Conservation (phyloP, 1,140 invertebrate genomes). For the Ctenoplectra terminalis region DNA sequence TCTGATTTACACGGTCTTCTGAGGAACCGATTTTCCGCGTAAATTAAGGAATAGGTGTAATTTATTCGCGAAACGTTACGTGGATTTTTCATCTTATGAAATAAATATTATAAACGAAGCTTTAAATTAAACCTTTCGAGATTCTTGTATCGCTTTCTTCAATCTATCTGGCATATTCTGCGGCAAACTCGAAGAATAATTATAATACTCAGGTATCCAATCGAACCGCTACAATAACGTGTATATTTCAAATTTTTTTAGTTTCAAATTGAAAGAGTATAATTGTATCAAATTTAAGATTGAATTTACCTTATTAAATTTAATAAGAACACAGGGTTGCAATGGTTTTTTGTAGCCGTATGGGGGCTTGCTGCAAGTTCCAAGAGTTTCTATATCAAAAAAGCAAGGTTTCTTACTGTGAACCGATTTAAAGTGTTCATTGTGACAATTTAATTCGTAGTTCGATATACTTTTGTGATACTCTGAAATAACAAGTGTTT, state of each 20-base stretch:
- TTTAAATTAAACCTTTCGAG: slow-evolving; percentile 54
- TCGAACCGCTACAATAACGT: slow-evolving; percentile 84
- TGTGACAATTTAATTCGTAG: slow-evolving; percentile 56
- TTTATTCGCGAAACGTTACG: no score
- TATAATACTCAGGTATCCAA: slow-evolving; percentile 89
- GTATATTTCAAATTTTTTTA: slow-evolving; percentile 4
- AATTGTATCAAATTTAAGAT: not conserved
- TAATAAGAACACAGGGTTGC: slow-evolving; percentile 91
- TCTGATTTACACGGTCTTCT: no score
- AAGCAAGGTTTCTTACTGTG: slow-evolving; percentile 64
- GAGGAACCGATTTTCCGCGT: no score
- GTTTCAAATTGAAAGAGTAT: not conserved
- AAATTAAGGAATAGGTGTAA: no score
- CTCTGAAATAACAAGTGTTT: slow-evolving; percentile 52
- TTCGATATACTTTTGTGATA: slow-evolving; percentile 59
- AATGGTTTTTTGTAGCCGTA: slow-evolving; percentile 87
- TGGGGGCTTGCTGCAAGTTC: slow-evolving; percentile 64
- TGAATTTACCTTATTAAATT: slow-evolving; percentile 89
- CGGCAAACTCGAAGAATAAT: slow-evolving; percentile 84
- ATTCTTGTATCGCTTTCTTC: slow-evolving; percentile 82
- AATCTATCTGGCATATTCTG: slow-evolving; percentile 87
- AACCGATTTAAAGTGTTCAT: not conserved
- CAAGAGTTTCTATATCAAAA: slow-evolving; percentile 67
- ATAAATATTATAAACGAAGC: not conserved
- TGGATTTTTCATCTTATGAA: not conserved